Evolutionary conservation across 2,113 vertebrate genomes (phyloP).

Genomic region (Pipra filicauda): DNA sequence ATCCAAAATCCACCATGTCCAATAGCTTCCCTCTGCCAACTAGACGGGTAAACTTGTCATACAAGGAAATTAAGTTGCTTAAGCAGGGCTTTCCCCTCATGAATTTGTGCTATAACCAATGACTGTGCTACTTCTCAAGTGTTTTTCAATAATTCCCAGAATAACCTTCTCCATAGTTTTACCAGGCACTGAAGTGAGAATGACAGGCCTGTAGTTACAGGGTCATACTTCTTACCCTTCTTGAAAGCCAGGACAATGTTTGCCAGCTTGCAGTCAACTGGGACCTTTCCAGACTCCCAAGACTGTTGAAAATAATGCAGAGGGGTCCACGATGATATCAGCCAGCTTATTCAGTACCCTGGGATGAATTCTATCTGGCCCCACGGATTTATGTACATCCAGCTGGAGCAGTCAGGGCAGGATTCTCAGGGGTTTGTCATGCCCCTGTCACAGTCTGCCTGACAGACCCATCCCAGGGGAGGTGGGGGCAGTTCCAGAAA

Average conservation of each 20-base stretch:
- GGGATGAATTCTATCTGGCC: neutral
- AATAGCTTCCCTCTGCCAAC: neutral
- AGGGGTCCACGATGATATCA: accelerated
- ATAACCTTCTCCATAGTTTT: neutral
- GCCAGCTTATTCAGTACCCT: too few species aligned
- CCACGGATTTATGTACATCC: neutral
- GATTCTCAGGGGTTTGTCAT: too few species aligned
- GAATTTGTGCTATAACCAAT: neutral
- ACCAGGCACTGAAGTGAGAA: neutral
- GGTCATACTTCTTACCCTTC: neutral
- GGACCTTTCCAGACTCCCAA: neutral
- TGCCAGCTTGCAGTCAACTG: accelerated
- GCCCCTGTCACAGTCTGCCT: neutral
- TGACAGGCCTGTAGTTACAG: neutral
- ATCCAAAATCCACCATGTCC: neutral
- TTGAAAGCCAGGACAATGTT: neutral
- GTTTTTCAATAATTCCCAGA: neutral
- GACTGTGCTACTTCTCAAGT: neutral
- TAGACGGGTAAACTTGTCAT: neutral
- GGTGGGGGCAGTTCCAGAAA: neutral
- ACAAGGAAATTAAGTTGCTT: neutral
- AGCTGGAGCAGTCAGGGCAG: neutral
- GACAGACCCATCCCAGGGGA: neutral
- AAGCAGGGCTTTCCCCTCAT: neutral
- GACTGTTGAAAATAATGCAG: neutral